Conservation (phyloP, 2,888 invertebrate species). For the Cephus spinipes region DNA sequence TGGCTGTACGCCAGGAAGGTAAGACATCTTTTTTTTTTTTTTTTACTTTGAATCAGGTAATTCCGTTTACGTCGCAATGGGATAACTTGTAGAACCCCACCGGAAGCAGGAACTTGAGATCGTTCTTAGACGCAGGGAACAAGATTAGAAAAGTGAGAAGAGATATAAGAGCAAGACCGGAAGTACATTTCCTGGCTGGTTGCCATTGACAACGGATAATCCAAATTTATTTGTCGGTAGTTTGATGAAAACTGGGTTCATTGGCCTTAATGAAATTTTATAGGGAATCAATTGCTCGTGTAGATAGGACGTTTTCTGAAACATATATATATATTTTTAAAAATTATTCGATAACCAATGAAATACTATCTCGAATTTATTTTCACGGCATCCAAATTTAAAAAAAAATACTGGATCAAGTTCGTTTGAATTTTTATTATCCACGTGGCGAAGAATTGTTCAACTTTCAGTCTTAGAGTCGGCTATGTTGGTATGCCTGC, state of each 20-base stretch:
- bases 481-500: background rate
- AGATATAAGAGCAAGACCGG: background rate
- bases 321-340: too few relatives aligned
- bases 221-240: background rate
- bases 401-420: background rate
- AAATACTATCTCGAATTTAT: background rate
- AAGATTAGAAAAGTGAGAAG: background rate
- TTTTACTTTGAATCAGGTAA: background rate
- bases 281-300: too few relatives aligned
- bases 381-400: background rate
- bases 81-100: background rate
- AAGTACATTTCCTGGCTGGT: background rate
- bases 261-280: too few relatives aligned
- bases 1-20: background rate
- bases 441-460: background rate
- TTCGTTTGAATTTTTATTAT: background rate
- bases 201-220: background rate
- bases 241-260: too few relatives aligned
- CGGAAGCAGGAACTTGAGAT: background rate
- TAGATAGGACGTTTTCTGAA: too few relatives aligned
- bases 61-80: background rate
- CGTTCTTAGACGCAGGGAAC: background rate
- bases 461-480: background rate
- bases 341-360: too few relatives aligned
- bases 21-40: background rate